Conservation (phyloP, 1,140 invertebrate species). For the Calliopsis andreniformis region DNA sequence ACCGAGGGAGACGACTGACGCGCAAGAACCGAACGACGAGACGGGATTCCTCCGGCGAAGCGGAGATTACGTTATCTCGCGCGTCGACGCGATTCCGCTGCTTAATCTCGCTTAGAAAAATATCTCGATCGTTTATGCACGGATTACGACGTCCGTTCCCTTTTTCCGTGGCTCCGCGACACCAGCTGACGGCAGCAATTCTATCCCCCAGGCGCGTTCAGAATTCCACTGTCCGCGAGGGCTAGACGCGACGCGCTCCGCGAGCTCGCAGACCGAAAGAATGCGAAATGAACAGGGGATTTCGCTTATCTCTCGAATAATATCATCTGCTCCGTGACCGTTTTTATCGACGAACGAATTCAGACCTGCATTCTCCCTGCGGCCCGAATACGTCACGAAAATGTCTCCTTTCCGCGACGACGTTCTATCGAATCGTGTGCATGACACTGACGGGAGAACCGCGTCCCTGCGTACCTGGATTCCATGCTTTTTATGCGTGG, state of each 20-base stretch:
- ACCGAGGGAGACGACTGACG: background rate
- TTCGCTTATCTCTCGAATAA: slow-evolving; percentile 49
- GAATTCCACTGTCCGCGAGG: slow-evolving; percentile 9
- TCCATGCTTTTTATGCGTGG: no score
- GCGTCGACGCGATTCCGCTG: background rate
- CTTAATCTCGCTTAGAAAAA: slow-evolving; percentile 34
- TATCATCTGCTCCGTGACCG: slow-evolving; percentile 46
- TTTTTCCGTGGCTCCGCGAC: background rate
- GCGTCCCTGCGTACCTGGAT: background rate
- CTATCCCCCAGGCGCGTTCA: slow-evolving; percentile 2
- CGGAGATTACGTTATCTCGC: slow-evolving; percentile 18
- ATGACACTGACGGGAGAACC: background rate
- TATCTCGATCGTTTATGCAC: slow-evolving; percentile 38
- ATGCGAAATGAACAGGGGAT: slow-evolving; percentile 39
- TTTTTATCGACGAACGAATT: slow-evolving; percentile 41
- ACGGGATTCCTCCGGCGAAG: background rate
- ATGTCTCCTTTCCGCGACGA: background rate
- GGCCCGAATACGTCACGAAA: background rate
- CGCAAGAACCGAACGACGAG: background rate
- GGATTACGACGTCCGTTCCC: slow-evolving; percentile 21
- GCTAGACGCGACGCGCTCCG: background rate
- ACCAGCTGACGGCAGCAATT: slow-evolving; percentile 24
- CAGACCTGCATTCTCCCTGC: no score
- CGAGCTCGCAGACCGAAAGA: slow-evolving; percentile 27
- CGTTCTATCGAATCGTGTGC: background rate